A percentile compares a stretch with the other conserved stretches of the same genome.
These are phyloP conservation scores for Luidia sarsii DNA, from an alignment of 53 echinoderm and acorn worm species.

Conservation along the genomic window DNA sequence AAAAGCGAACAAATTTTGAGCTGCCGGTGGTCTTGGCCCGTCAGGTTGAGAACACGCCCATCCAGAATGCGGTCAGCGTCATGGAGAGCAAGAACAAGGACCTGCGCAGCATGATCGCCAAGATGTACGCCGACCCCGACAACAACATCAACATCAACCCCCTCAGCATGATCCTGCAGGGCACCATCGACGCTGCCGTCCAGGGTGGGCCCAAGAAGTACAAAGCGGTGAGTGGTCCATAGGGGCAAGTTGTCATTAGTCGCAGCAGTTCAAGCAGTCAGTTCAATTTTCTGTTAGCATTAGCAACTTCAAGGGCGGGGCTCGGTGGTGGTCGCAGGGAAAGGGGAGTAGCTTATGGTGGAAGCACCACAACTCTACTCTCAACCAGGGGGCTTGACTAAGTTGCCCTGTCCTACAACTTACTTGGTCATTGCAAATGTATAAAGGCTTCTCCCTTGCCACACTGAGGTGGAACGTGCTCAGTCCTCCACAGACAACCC, in stretches of 20 bases:
- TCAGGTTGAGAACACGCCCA: conserved; percentile 79
- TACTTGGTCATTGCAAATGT: too few species aligned
- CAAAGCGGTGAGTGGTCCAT: conserved; percentile 54
- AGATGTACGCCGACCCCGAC: conserved; percentile 43
- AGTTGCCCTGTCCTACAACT: too few species aligned
- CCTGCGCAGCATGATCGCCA: conserved; percentile 42
- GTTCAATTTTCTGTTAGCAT: too few species aligned
- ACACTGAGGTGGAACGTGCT: too few species aligned
- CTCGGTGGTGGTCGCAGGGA: too few species aligned
- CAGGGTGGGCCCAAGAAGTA: conserved; percentile 80
- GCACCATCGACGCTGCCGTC: conserved; percentile 91
- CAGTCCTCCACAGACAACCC: too few species aligned
- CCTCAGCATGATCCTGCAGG: conserved; percentile 84
- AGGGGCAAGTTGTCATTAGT: neutral
- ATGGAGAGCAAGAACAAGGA: conserved; percentile 78
- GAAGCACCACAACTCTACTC: too few species aligned
- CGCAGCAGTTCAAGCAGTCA: neutral
- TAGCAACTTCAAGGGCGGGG: too few species aligned
- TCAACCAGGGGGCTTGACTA: too few species aligned
- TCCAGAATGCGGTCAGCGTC: conserved; percentile 77
- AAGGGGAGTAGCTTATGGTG: too few species aligned
- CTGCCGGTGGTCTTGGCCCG: neutral
- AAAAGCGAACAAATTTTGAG: too few species aligned
- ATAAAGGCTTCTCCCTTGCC: too few species aligned
- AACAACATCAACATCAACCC: conserved; percentile 64